Percentiles rank a stretch among this genome's conserved stretches.
phyloP scores from a whole-genome alignment of 2,797 vertebrate genomes.

The Remorina albescens region DNA sequence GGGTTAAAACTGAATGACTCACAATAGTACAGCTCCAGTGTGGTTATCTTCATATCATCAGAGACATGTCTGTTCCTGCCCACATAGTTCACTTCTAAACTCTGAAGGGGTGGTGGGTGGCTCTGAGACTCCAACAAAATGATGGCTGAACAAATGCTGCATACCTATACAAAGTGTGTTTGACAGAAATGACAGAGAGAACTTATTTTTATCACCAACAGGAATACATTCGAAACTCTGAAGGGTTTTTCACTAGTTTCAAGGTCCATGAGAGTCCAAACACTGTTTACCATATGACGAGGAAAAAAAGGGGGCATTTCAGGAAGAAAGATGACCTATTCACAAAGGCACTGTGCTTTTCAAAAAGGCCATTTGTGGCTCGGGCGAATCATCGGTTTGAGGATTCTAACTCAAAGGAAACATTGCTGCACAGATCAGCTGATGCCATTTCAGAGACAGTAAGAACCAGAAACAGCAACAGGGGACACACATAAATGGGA shows the following conservation, averaged over 20 bases:
- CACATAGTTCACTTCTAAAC: conserved; percentile 45
- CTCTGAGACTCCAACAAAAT: conserved; percentile 28
- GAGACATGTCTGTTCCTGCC: conserved; percentile 45
- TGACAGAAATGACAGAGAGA: not conserved
- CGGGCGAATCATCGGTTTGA: conserved; percentile 31
- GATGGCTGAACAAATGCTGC: conserved; percentile 27
- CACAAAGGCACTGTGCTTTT: conserved; percentile 30
- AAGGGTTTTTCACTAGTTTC: not conserved
- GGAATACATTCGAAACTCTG: not conserved
- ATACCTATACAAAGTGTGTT: conserved; percentile 29
- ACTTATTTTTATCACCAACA: conserved; percentile 15
- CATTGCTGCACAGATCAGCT: conserved; percentile 31
- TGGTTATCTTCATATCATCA: conserved; percentile 58
- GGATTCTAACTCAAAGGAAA: conserved; percentile 42
- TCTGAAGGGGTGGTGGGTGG: conserved; percentile 42
- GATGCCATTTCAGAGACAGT: conserved; percentile 33
- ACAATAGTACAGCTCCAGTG: conserved; percentile 43
- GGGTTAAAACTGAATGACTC: conserved; percentile 57
- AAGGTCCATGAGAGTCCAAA: conserved; percentile 18
- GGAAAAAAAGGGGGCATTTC: conserved; percentile 12
- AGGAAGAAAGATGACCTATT: conserved; percentile 11
- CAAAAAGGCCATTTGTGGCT: conserved; percentile 39
- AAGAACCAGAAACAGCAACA: conserved; percentile 29
- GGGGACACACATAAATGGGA: conserved; percentile 1
- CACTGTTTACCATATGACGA: conserved; percentile 30